Base-by-base conservation (phyloP, 2,888 invertebrate species). In the Eudemis profundana region DNA sequence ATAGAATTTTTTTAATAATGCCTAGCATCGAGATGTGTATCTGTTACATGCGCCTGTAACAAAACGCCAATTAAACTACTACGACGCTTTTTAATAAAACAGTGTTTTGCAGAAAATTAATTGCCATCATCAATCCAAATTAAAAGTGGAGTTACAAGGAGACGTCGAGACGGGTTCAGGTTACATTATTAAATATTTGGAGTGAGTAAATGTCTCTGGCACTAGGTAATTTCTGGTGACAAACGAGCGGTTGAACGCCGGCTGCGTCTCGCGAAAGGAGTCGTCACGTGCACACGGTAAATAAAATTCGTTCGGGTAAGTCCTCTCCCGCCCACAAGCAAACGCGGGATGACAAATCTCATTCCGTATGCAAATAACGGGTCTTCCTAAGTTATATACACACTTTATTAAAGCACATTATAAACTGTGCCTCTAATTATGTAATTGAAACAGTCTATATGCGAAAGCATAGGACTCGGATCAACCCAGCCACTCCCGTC, bases 201-300 rank as follows among this genome's bases (percentile, higher is more conserved):
- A 77, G 80, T 78, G 72, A 81, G 77, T 76, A 77, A 81, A 78
- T 76, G 75, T 78, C 72, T 74, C 69, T 67, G 70, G 72, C 72
- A 70, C 68, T 74, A 77, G 74, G 81, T 84, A 82, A 83, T 83
- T 85, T 82, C 79, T 76, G 81, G 79, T 85, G 85, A 89, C 84
- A 87, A 88, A 88, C 80, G 86, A 84, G 82, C 83, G 83, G 83
- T 78, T 78, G 81, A 78, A 77, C 83, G 74, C 79, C 85, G 82
- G 81, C 82, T 84, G 85, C 73, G 79, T 75, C 54, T 56, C 75
- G 75, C 71, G 70, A 76, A 71, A 68, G 73, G 73, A 79, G 78
- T 78, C 79, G 82, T 82, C 84, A 85, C 87, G 86, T 85, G 82
- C 83, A 80, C 82, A 72, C 77, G 72, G 79, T 85, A 85, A 84